Conservation (phyloP, 2,888 invertebrate species). For the Holacanthella duospinosa region DNA sequence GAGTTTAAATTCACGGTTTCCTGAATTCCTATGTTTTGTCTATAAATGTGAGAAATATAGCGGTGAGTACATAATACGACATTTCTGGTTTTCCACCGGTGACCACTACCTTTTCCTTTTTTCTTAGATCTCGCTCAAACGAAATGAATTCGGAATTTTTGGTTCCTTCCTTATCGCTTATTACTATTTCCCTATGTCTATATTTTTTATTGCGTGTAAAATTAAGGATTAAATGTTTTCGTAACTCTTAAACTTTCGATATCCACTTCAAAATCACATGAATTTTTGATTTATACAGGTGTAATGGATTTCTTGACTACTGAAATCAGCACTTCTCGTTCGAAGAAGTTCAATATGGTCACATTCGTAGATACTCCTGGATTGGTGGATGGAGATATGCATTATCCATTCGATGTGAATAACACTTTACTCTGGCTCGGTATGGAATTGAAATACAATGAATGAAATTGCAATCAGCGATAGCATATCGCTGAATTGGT, state of each 20-base stretch:
- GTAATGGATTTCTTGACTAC: constrained; percentile 48
- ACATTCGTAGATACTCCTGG: constrained; percentile 53
- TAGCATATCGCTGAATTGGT: no score
- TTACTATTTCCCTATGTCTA: not conserved
- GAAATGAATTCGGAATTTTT: no score
- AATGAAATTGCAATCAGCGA: not conserved
- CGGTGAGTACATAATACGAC: not conserved
- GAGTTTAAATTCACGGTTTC: not conserved
- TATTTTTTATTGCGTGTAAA: no score
- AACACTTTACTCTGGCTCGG: constrained; percentile 48
- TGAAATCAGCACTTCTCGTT: constrained; percentile 49
- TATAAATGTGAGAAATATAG: not conserved
- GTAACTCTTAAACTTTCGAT: no score
- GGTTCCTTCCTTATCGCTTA: not conserved
- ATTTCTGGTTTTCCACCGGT: not conserved
- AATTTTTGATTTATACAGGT: constrained; percentile 41
- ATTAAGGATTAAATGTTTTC: no score
- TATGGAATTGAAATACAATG: constrained; percentile 23
- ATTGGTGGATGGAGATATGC: constrained; percentile 51
- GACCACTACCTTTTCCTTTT: not conserved
- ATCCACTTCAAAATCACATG: not conserved
- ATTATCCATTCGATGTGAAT: constrained; percentile 51
- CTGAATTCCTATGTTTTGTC: not conserved
- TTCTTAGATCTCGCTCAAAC: no score
- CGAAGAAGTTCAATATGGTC: constrained; percentile 49